These are phyloP conservation scores for Cacatua alba DNA, from an alignment of 2,113 vertebrate genomes.

Conservation along the genomic window DNA sequence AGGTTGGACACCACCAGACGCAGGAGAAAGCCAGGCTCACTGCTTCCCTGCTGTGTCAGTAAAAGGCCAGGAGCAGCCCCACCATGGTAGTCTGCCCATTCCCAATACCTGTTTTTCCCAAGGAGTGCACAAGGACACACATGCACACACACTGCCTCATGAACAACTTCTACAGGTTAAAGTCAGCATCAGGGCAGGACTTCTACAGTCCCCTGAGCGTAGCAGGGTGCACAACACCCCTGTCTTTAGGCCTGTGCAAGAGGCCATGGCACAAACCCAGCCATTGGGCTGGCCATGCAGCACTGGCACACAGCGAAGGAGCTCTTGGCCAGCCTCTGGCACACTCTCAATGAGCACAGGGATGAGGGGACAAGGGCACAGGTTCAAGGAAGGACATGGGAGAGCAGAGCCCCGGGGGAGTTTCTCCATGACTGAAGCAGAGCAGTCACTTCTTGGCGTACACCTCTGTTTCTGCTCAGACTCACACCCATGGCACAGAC, in stretches of 20 bases:
- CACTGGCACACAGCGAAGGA: not conserved
- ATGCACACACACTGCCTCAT: accelerated
- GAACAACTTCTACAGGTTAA: not conserved
- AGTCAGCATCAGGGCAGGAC: not conserved
- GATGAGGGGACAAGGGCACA: not conserved
- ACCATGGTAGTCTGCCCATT: not conserved
- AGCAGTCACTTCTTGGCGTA: not conserved
- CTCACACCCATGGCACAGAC: not conserved
- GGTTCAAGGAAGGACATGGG: not conserved
- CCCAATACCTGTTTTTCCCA: not conserved
- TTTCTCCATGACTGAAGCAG: not conserved
- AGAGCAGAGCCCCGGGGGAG: not conserved
- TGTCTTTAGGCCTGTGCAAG: not conserved
- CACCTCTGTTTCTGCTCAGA: not conserved
- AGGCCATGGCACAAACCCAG: not conserved
- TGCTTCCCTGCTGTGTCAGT: not conserved
- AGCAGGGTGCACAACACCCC: not conserved
- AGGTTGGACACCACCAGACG: not conserved
- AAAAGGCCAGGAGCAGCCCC: not conserved
- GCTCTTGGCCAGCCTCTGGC: not conserved
- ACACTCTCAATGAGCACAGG: accelerated
- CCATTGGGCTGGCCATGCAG: not conserved
- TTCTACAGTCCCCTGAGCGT: accelerated
- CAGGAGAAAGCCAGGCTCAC: not conserved
- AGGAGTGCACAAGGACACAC: not conserved